A percentile compares a stretch with the other conserved stretches of the same genome.
phyloP scores from a whole-genome alignment of 2,888 invertebrate species.

The Drosophila paramelanica region DNA sequence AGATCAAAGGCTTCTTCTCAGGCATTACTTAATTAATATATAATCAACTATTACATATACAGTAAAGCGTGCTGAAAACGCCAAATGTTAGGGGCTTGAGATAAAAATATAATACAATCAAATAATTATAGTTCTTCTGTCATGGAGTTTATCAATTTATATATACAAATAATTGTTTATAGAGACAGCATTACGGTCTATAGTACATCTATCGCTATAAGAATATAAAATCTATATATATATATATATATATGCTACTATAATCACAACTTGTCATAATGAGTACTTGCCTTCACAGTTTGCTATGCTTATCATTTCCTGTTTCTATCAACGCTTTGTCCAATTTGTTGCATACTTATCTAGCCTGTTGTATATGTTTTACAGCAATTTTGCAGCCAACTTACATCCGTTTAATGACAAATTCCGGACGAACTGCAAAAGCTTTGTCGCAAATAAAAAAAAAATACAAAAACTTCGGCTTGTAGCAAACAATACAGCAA shows the following conservation, averaged over 20 bases:
- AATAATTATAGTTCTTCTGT: no score
- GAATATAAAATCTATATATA: no score
- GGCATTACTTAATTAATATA: constrained; percentile 19
- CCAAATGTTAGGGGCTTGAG: no score
- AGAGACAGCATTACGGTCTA: no score
- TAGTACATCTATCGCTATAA: no score
- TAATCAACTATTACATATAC: not conserved
- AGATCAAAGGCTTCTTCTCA: not conserved
- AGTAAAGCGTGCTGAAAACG: no score
- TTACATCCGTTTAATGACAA: constrained; percentile 68
- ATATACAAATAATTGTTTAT: no score
- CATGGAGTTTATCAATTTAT: no score
- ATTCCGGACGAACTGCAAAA: constrained; percentile 50
- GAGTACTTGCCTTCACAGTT: constrained; percentile 21
- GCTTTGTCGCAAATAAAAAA: constrained; percentile 27
- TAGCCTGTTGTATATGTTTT: constrained; percentile 23
- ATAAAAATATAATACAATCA: no score
- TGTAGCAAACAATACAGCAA: constrained; percentile 35
- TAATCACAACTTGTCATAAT: constrained; percentile 18
- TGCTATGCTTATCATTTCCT: constrained; percentile 36
- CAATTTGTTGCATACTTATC: constrained; percentile 36
- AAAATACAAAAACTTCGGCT: constrained; percentile 15
- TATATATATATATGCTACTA: not conserved
- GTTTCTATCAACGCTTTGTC: constrained; percentile 24
- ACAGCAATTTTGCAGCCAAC: constrained; percentile 33